phyloP scores from a whole-genome alignment of 2,797 vertebrate genomes.

The Tolypeutes matacus region DNA sequence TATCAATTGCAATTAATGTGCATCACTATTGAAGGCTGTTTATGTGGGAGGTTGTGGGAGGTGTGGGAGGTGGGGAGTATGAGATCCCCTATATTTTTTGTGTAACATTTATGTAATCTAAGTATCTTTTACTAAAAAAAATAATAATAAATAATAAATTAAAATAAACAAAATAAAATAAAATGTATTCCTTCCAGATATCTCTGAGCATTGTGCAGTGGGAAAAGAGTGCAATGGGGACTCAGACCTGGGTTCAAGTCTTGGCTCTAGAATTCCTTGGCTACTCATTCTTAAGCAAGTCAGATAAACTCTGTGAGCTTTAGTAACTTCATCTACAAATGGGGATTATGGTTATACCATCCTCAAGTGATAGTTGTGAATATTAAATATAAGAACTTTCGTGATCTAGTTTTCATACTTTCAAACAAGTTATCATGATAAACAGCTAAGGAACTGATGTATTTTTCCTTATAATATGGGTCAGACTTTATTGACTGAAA shows the following conservation, averaged over 20 bases:
- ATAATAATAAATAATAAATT: no score
- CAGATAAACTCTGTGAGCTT: neutral
- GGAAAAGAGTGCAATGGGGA: neutral
- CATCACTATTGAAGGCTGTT: no score
- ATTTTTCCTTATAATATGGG: no score
- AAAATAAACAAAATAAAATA: no score
- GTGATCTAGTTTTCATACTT: neutral
- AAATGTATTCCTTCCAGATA: no score
- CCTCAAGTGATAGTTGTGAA: neutral
- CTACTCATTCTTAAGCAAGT: neutral
- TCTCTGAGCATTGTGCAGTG: rapidly evolving
- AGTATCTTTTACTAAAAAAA: no score
- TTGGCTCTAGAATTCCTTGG: neutral
- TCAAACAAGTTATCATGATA: neutral
- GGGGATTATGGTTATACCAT: rapidly evolving
- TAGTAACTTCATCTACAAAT: neutral
- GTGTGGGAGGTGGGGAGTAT: no score
- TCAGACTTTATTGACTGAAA: neutral
- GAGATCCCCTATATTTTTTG: no score
- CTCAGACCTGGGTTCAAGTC: neutral
- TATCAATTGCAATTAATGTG: no score
- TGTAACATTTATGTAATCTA: no score
- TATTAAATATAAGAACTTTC: neutral
- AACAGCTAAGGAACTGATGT: neutral
- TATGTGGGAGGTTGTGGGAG: no score